Percentiles rank a stretch among this genome's conserved stretches.
These are phyloP conservation scores for Peromyscus attwateri DNA, from an alignment of 2,797 vertebrate genomes.

Conservation along the genomic window DNA sequence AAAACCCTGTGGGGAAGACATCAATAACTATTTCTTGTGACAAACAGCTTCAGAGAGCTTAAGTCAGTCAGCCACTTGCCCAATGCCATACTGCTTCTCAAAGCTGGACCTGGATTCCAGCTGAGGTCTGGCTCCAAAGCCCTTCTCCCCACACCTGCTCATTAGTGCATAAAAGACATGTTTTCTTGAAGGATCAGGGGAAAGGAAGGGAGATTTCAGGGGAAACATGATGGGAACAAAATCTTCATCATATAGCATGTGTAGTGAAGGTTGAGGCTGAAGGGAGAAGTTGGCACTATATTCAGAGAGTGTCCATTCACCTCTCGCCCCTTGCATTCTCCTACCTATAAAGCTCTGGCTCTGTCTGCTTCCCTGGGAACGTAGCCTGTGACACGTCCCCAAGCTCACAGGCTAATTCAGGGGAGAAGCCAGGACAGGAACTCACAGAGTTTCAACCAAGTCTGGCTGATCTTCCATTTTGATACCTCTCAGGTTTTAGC, in stretches of 20 bases:
- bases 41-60: slow-evolving; percentile 1
- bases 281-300: background rate
- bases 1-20: background rate
- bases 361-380: background rate
- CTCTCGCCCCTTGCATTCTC: background rate
- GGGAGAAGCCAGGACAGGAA: background rate
- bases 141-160: background rate
- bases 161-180: background rate
- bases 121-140: background rate
- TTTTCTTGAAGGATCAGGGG: background rate
- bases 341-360: background rate
- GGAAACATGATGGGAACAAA: slow-evolving; percentile 2
- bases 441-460: background rate
- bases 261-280: background rate
- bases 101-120: slow-evolving; percentile 27
- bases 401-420: background rate
- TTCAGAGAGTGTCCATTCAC: background rate
- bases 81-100: background rate
- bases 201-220: background rate
- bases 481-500: background rate
- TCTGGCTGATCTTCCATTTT: background rate
- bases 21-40: slow-evolving; percentile 14
- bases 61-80: background rate
- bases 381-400: background rate
- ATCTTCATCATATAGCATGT: background rate